Evolutionary conservation across 2,888 invertebrate genomes (phyloP).

Genomic region (Hydraecia micacea): DNA sequence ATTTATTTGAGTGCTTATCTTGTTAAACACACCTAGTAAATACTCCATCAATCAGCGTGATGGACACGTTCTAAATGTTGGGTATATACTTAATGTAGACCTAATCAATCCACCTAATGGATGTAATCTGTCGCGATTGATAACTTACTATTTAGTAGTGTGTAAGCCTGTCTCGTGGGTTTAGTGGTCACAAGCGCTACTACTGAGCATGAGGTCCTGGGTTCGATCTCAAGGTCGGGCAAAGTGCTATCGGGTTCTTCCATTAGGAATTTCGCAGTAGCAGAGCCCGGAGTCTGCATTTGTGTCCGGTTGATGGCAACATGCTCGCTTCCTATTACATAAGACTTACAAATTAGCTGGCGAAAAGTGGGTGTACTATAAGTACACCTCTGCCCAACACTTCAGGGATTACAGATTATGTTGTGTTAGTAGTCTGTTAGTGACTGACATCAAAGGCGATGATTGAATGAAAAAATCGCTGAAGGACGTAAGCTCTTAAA

Average conservation of each 20-base stretch:
- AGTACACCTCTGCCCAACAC: neutral
- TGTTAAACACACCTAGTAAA: neutral
- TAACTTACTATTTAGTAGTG: conserved; percentile 1
- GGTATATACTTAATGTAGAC: neutral
- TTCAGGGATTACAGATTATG: neutral
- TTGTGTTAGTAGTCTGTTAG: neutral
- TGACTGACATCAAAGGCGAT: neutral
- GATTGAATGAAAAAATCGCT: neutral
- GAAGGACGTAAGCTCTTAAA: neutral
- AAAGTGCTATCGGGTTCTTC: neutral
- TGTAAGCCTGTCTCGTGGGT: neutral
- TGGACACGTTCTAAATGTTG: neutral
- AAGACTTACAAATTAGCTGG: neutral
- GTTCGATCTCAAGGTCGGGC: neutral
- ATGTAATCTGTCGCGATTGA: conserved; percentile 24
- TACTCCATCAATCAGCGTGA: conserved; percentile 30
- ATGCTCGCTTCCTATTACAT: neutral
- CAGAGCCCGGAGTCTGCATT: neutral
- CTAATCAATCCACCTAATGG: conserved; percentile 31
- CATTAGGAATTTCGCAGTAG: neutral
- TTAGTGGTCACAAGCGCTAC: neutral
- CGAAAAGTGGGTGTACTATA: neutral
- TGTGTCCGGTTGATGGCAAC: neutral
- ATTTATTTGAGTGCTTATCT: conserved; percentile 5
- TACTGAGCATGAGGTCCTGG: neutral